Evolutionary conservation across 2,797 vertebrate genomes (phyloP).

Genomic region (Coracias cyanogaster): DNA sequence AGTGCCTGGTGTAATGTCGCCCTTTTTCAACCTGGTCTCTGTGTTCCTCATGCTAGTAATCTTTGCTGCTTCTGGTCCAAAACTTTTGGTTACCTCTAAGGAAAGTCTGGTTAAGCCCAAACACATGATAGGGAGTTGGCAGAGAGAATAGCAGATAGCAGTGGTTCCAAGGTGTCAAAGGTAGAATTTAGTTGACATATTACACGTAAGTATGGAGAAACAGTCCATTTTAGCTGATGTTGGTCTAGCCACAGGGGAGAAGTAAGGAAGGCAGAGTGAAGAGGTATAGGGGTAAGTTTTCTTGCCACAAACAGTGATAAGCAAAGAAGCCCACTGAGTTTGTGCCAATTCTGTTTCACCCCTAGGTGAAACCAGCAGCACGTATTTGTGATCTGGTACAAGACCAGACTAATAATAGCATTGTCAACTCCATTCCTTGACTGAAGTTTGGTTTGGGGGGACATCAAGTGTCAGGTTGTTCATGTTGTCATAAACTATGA

Average conservation of each 20-base stretch:
- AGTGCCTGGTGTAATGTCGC: not conserved
- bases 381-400: not conserved
- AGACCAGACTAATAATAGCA: not conserved
- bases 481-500: not conserved
- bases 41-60: not conserved
- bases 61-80: not conserved
- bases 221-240: not conserved
- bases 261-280: not conserved
- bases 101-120: not conserved
- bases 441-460: not conserved
- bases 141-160: not conserved
- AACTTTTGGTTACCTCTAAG: not conserved
- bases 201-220: not conserved
- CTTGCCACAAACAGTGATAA: not conserved
- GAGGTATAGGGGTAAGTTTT: not conserved
- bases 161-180: not conserved
- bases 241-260: not conserved
- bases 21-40: not conserved
- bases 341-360: not conserved
- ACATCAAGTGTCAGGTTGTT: not conserved
- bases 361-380: not conserved
- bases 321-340: not conserved
- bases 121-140: fast-evolving
- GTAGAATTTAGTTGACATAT: not conserved
- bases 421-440: not conserved